These are phyloP conservation scores for Atopsyche davidsoni DNA, from an alignment of 1,140 invertebrate genomes.

Conservation along the genomic window DNA sequence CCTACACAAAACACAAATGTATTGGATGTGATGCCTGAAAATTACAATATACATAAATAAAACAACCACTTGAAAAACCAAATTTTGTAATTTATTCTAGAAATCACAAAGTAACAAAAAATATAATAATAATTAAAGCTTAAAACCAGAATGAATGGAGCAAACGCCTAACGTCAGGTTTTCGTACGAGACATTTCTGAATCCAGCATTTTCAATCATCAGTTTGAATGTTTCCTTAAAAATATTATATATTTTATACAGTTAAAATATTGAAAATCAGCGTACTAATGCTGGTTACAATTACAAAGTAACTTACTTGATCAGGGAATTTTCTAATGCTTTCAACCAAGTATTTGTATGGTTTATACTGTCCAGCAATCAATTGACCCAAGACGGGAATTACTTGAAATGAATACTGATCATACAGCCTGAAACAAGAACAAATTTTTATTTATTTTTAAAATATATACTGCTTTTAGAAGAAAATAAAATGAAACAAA, in stretches of 20 bases:
- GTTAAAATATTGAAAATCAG: conserved; percentile 2
- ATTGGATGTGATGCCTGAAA: too few relatives aligned
- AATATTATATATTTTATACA: too few relatives aligned
- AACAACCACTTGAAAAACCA: too few relatives aligned
- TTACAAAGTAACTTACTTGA: conserved; percentile 54
- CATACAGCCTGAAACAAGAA: conserved; percentile 69
- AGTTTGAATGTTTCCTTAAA: conserved; percentile 77
- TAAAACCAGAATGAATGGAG: conserved; percentile 93
- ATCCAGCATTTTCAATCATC: conserved; percentile 86
- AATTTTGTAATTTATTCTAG: too few relatives aligned
- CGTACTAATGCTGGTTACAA: background rate
- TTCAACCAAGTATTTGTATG: conserved; percentile 97
- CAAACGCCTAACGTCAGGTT: conserved; percentile 87
- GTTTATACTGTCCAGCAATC: conserved; percentile 90
- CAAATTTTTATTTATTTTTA: conserved; percentile 17
- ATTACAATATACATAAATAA: too few relatives aligned
- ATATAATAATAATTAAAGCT: too few relatives aligned
- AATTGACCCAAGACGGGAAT: conserved; percentile 95
- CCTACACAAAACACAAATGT: too few relatives aligned
- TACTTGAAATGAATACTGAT: conserved; percentile 95
- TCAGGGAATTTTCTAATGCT: conserved; percentile 97
- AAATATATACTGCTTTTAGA: too few relatives aligned
- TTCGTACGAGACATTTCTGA: conserved; percentile 78
- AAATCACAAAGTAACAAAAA: too few relatives aligned
- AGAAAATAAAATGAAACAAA: too few relatives aligned